Percentiles rank a stretch among this genome's conserved stretches.
Evolutionary conservation across 2,888 invertebrate species (phyloP).

Genomic region (Labia minor): DNA sequence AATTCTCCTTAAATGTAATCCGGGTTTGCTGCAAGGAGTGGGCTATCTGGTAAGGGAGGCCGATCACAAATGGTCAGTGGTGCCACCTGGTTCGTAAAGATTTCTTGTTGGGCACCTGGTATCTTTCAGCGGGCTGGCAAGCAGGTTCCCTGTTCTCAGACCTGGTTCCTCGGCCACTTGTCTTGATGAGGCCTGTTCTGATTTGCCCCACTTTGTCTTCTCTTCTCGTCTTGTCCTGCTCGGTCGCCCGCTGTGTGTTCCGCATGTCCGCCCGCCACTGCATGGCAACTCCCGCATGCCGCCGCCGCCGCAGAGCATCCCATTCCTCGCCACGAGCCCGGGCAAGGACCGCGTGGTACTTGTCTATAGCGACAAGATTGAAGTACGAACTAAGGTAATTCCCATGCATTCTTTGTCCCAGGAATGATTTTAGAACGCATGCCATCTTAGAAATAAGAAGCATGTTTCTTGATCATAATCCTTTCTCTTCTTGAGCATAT

Average conservation of each 20-base stretch:
- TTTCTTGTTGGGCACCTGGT: slow-evolving; percentile 9
- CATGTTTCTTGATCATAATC: no score
- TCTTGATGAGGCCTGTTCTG: slow-evolving; percentile 74
- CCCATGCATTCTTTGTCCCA: not conserved
- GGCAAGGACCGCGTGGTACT: slow-evolving; percentile 43
- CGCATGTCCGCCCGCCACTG: slow-evolving; percentile 24
- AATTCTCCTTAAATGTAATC: not conserved
- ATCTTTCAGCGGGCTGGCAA: slow-evolving; percentile 65
- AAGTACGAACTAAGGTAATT: slow-evolving; percentile 42
- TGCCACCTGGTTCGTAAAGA: slow-evolving; percentile 18
- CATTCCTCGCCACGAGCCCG: slow-evolving; percentile 39
- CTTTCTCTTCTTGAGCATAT: no score
- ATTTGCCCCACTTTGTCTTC: slow-evolving; percentile 34
- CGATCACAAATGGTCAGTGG: slow-evolving; percentile 27
- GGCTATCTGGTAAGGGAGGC: not conserved
- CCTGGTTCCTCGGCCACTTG: slow-evolving; percentile 74
- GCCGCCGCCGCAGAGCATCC: slow-evolving; percentile 34
- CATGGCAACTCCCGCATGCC: slow-evolving; percentile 25
- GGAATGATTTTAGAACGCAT: not conserved
- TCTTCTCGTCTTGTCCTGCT: slow-evolving; percentile 31
- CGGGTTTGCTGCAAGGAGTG: not conserved
- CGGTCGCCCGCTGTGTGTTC: slow-evolving; percentile 22
- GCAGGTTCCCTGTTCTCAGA: slow-evolving; percentile 53
- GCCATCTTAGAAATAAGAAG: not conserved
- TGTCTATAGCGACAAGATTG: slow-evolving; percentile 43